Conservation (phyloP, 35 echinoderm and acorn worm species). For the Diadema setosum region DNA sequence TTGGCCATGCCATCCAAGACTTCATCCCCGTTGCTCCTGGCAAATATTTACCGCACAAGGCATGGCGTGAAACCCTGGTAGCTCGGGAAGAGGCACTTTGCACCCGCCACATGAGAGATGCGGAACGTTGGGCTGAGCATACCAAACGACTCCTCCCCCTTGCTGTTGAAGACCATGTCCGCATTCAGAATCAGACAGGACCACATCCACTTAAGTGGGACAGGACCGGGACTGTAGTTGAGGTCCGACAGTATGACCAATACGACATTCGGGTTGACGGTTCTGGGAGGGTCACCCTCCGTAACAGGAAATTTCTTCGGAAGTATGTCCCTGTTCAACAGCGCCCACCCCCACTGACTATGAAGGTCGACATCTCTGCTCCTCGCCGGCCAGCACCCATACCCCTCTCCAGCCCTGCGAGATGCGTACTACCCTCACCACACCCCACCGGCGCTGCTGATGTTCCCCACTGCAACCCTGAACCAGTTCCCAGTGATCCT, state of each 20-base stretch:
- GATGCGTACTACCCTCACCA: no score
- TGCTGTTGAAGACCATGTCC: background rate
- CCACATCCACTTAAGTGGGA: slow-evolving; percentile 28
- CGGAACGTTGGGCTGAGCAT: background rate
- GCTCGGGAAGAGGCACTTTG: background rate
- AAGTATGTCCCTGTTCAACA: background rate
- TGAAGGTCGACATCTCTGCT: no score
- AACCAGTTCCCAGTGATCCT: no score
- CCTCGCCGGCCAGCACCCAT: no score
- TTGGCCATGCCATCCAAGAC: slow-evolving; percentile 26
- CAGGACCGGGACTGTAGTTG: background rate
- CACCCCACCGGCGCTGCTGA: no score
- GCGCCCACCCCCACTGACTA: background rate
- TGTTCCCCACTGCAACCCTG: no score
- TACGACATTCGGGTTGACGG: background rate
- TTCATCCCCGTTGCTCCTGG: slow-evolving; percentile 31
- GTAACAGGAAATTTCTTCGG: background rate
- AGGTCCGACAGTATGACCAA: background rate
- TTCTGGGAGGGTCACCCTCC: background rate
- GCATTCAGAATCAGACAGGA: slow-evolving; percentile 34
- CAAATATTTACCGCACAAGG: slow-evolving; percentile 21
- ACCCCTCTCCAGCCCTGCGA: no score
- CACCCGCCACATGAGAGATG: background rate
- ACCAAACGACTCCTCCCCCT: background rate
- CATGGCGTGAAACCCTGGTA: background rate